Conservation (phyloP, 2,797 vertebrate species). For the Chromobotia macracanthus region DNA sequence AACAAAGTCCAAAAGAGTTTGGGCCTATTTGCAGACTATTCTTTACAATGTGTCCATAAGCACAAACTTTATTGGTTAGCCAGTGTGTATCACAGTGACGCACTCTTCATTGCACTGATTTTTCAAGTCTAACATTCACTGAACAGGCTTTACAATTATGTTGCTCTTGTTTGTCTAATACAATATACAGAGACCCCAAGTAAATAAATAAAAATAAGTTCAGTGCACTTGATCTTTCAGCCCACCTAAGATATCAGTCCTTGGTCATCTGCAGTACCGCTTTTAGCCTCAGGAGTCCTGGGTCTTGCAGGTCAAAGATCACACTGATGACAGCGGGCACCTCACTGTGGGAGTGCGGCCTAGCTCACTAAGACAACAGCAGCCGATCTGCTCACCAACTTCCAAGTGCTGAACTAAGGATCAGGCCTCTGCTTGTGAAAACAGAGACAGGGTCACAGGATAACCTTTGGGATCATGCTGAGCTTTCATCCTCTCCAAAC, state of each 20-base stretch:
- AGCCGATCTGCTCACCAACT: slow-evolving; percentile 65
- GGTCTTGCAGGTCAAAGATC: slow-evolving; percentile 75
- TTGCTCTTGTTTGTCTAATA: not conserved
- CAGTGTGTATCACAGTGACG: no score
- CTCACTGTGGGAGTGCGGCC: slow-evolving; percentile 77
- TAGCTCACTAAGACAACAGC: slow-evolving; percentile 78
- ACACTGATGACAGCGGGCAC: slow-evolving; percentile 80
- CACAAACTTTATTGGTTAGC: no score
- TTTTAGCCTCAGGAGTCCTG: slow-evolving; percentile 64
- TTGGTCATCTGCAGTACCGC: slow-evolving; percentile 63
- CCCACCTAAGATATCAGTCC: slow-evolving; percentile 60
- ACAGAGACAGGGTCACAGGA: slow-evolving; percentile 73
- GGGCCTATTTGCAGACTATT: no score
- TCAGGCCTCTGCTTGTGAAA: slow-evolving; percentile 73
- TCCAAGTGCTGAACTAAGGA: slow-evolving; percentile 71
- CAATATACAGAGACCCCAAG: slow-evolving; percentile 1
- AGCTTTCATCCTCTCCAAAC: slow-evolving; percentile 72
- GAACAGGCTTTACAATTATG: no score
- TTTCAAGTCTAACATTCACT: no score
- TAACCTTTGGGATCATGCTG: slow-evolving; percentile 70
- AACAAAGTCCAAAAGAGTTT: no score
- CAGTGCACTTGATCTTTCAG: slow-evolving; percentile 70
- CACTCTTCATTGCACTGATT: no score
- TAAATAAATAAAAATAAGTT: slow-evolving; percentile 68
- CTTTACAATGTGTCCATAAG: no score